phyloP scores from a whole-genome alignment of 1,140 invertebrate species.

The Drosophila punjabiensis region DNA sequence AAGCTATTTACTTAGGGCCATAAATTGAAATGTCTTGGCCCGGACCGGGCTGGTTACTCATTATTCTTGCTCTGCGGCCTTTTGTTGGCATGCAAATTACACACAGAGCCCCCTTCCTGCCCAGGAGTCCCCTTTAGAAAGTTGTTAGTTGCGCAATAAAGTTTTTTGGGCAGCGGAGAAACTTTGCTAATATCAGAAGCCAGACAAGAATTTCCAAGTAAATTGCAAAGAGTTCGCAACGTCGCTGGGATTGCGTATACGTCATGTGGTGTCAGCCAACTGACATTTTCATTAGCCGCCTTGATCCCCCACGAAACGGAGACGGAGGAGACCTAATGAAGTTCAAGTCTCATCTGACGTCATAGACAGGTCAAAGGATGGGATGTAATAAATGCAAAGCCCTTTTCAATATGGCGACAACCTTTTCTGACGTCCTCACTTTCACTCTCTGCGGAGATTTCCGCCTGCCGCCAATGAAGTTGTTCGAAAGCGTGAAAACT shows the following conservation, averaged over 20 bases:
- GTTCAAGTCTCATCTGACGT: constrained; percentile 33
- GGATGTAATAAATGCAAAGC: constrained; percentile 31
- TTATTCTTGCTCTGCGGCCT: constrained; percentile 47
- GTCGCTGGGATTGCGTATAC: constrained; percentile 56
- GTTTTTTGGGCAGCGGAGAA: constrained; percentile 39
- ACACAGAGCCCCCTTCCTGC: background rate
- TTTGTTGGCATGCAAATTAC: constrained; percentile 48
- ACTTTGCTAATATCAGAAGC: constrained; percentile 53
- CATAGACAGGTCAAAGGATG: constrained; percentile 17
- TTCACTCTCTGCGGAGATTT: background rate
- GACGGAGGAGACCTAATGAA: constrained; percentile 48
- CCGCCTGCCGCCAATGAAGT: constrained; percentile 1
- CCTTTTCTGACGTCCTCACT: constrained; percentile 47
- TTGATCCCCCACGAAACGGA: constrained; percentile 40
- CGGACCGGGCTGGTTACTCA: constrained; percentile 34
- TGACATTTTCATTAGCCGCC: constrained; percentile 61
- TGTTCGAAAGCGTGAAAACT: constrained; percentile 45
- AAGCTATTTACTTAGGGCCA: constrained; percentile 65
- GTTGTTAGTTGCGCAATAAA: constrained; percentile 57
- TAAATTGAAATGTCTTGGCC: constrained; percentile 65
- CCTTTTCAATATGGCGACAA: constrained; percentile 45
- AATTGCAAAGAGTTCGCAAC: constrained; percentile 18
- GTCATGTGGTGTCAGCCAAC: constrained; percentile 58
- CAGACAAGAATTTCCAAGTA: constrained; percentile 50
- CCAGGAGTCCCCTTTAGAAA: constrained; percentile 31